Evolutionary conservation across 2,113 vertebrate genomes (phyloP).

Genomic region (Prunella fulvescens): DNA sequence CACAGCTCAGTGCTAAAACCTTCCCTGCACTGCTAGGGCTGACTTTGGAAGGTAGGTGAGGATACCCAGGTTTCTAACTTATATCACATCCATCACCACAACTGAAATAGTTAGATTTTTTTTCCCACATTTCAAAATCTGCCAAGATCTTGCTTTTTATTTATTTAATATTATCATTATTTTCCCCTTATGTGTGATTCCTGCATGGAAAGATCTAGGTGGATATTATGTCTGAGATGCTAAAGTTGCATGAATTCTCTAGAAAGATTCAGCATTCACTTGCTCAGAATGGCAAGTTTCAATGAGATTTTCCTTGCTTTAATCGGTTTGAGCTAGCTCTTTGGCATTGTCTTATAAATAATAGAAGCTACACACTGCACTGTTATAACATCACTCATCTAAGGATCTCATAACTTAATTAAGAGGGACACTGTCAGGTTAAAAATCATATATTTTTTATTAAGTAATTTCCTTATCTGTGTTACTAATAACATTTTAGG

Average conservation of each 20-base stretch:
- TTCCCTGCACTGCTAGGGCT: neutral
- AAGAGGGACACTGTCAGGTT: constrained; percentile 65
- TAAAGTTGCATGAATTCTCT: neutral
- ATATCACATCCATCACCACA: neutral
- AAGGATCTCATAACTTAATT: constrained; percentile 69
- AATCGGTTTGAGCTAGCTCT: constrained; percentile 58
- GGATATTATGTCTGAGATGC: neutral
- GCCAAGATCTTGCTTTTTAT: neutral
- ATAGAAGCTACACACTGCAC: constrained; percentile 60
- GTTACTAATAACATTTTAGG: constrained; percentile 63
- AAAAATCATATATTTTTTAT: constrained; percentile 70
- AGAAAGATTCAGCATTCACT: constrained; percentile 3
- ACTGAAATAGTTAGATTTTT: neutral
- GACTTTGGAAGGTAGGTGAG: neutral
- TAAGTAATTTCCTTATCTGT: constrained; percentile 73
- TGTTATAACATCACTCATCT: constrained; percentile 69
- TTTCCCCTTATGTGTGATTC: neutral
- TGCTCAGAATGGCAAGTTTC: constrained; percentile 19
- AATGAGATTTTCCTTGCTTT: constrained; percentile 56
- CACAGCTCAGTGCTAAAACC: neutral
- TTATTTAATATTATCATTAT: neutral
- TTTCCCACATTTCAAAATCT: neutral
- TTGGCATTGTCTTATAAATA: constrained; percentile 68
- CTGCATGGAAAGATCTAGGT: neutral
- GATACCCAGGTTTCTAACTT: neutral